Conservation (phyloP, 2,888 invertebrate genomes). For the Dryobota labecula region DNA sequence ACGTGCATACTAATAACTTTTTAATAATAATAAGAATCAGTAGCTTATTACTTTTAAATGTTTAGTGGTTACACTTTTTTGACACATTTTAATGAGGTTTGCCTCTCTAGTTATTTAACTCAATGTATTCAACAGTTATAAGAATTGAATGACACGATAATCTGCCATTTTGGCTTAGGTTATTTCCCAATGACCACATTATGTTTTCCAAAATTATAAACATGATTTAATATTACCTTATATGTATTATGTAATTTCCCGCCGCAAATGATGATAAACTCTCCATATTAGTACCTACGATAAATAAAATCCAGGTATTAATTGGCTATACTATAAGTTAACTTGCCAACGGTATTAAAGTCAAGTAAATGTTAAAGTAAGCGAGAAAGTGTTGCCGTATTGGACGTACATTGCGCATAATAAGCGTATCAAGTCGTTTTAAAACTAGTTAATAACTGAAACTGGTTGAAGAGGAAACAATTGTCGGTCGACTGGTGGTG, state of each 20-base stretch:
- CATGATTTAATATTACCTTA: slow-evolving; percentile 52
- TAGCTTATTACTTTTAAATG: too few species aligned
- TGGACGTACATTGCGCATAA: slow-evolving; percentile 63
- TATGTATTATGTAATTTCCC: slow-evolving; percentile 55
- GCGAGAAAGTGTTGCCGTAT: slow-evolving; percentile 74
- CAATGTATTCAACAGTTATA: not conserved
- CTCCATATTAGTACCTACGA: slow-evolving; percentile 53
- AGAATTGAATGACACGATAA: not conserved
- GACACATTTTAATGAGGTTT: too few species aligned
- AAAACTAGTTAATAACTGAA: slow-evolving; percentile 43
- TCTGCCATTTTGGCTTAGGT: not conserved
- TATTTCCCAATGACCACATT: not conserved
- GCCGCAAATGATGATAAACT: slow-evolving; percentile 49
- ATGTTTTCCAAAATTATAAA: slow-evolving; percentile 15
- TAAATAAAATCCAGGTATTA: slow-evolving; percentile 63
- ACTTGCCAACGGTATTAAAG: slow-evolving; percentile 7
- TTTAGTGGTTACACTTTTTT: too few species aligned
- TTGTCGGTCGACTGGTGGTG: slow-evolving; percentile 56
- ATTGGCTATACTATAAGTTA: slow-evolving; percentile 48
- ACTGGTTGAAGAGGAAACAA: slow-evolving; percentile 69
- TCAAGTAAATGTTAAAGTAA: slow-evolving; percentile 48
- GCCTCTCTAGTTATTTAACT: too few species aligned
- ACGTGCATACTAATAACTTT: too few species aligned
- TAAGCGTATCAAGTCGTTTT: slow-evolving; percentile 71
- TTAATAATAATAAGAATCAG: too few species aligned